phyloP scores from a whole-genome alignment of 2,888 invertebrate genomes.

The Seira sanloemensis region DNA sequence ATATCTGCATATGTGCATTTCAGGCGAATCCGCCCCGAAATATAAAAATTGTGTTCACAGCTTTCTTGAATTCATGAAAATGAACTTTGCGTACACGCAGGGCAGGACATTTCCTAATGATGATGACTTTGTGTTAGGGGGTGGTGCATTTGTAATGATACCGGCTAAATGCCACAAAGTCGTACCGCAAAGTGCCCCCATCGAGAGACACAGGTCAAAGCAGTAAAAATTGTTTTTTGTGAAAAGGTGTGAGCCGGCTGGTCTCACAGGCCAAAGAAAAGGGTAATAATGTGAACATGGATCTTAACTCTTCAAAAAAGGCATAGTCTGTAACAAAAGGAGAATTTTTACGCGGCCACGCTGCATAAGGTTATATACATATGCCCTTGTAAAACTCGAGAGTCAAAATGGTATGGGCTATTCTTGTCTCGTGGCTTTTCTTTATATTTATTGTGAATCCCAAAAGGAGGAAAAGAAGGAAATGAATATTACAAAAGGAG shows the following conservation, averaged over 20 bases:
- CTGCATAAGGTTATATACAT: not conserved
- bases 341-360: constrained; percentile 10
- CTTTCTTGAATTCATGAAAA: not conserved
- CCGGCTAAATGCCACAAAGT: constrained; percentile 62
- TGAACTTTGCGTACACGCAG: not conserved
- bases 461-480: constrained; percentile 17
- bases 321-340: constrained; percentile 25
- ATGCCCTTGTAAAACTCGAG: not conserved
- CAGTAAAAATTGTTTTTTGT: constrained; percentile 50
- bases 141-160: constrained; percentile 57
- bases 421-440: constrained; percentile 10
- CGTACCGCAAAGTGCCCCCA: constrained; percentile 63
- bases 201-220: constrained; percentile 65
- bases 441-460: constrained; percentile 33
- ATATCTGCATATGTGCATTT: too few species aligned
- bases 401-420: not conserved
- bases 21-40: constrained; percentile 44
- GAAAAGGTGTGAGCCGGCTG: constrained; percentile 62
- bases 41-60: not conserved
- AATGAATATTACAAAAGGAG: constrained; percentile 21
- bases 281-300: constrained; percentile 49
- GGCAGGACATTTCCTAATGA: constrained; percentile 52
- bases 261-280: constrained; percentile 31
- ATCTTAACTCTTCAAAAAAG: constrained; percentile 33
- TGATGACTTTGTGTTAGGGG: constrained; percentile 58